phyloP scores from a whole-genome alignment of 2,797 vertebrate genomes.

The Peromyscus nudipes region DNA sequence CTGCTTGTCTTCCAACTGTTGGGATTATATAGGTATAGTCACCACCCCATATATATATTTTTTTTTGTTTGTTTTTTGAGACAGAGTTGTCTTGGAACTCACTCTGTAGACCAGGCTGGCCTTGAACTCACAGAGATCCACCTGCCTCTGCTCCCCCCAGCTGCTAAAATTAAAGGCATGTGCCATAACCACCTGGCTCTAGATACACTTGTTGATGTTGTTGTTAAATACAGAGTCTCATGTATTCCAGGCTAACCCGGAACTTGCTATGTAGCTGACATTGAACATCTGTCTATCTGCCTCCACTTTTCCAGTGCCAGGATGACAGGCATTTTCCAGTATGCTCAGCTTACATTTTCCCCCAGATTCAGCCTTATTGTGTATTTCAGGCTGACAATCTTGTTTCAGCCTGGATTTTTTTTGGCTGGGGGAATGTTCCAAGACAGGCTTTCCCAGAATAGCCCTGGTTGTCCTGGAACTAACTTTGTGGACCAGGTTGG shows the following conservation, averaged over 20 bases:
- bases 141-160: no score
- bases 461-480: not conserved
- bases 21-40: not conserved
- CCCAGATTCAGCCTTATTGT: not conserved
- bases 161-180: no score
- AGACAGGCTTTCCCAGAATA: not conserved
- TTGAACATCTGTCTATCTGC: not conserved
- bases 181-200: no score
- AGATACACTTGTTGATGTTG: not conserved
- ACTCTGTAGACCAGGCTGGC: no score
- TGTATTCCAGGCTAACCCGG: not conserved
- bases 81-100: no score
- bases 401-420: not conserved
- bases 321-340: not conserved
- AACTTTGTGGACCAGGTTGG: not conserved
- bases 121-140: no score
- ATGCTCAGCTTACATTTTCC: not conserved
- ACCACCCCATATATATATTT: no score
- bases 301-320: not conserved
- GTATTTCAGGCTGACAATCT: not conserved
- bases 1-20: not conserved
- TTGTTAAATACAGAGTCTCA: not conserved
- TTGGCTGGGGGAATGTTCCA: not conserved
- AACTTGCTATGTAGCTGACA: not conserved
- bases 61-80: no score